Evolutionary conservation across 2,113 vertebrate species (phyloP), one percentile per base, ranked within the genome.

Genomic region (Clupea harengus): DNA sequence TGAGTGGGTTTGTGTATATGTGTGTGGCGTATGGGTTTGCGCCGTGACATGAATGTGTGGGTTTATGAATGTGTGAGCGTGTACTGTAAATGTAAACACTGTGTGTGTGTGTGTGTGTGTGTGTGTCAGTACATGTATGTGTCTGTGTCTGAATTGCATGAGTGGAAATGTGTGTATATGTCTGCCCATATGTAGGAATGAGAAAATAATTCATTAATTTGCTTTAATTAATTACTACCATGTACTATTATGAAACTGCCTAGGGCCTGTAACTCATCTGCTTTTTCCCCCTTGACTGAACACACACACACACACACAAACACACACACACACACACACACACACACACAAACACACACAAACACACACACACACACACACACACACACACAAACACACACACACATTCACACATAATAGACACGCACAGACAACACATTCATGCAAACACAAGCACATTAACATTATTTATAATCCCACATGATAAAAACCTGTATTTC

Each of bases 161-260:
- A 28, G 64, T 28, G 64, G 25, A 32, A 32, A 32, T 64, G 57
- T 22, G 18, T 60, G 57, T 25, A 22, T 22, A 72, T 88, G 67
- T 83, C 67, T 60, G 84, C 46, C 44, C 82, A 81, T 85, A 82
- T 72, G 78, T 83, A 47, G 10, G 75, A 87, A 87, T 50, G 72
- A 86, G 91, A 90, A 88, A 90, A 88, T 85, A 86, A 88, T 89
- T 90, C 80, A 91, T 91, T 91, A 85, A 92, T 90, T 90, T 90
- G 83, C 85, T 87, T 86, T 90, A 91, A 91, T 86, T 91, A 87
- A 90, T 89, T 81, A 87, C 88, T 46, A 83, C 75, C 46, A 54
- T 83, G 75, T 72, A 60, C n/a, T 87, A 82, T 50, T 89, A 85
- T 86, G 86, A 84, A 46, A 85, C 75, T 75, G 60, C 52, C 10